These are phyloP conservation scores for Epinephelus lanceolatus DNA, from an alignment of 2,113 vertebrate genomes.

Conservation along the genomic window DNA sequence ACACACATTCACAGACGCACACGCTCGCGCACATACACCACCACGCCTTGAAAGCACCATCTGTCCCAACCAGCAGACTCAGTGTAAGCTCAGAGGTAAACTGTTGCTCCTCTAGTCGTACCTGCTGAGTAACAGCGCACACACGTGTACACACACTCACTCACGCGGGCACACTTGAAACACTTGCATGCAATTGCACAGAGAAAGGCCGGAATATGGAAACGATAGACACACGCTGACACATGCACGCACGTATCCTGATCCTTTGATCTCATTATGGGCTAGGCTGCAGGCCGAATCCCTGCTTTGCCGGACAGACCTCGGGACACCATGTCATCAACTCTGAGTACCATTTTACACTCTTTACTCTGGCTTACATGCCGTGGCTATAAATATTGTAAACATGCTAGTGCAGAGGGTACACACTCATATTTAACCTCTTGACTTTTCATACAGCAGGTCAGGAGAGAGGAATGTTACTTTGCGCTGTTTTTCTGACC, in stretches of 20 bases:
- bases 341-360: slow-evolving; percentile 48
- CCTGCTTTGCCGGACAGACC: slow-evolving; percentile 63
- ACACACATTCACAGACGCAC: slow-evolving; percentile 10
- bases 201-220: slow-evolving; percentile 1
- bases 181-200: slow-evolving; percentile 1
- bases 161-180: background rate
- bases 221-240: background rate
- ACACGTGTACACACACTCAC: background rate
- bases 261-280: slow-evolving; percentile 80
- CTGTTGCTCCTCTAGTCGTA: slow-evolving; percentile 61
- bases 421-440: slow-evolving; percentile 15
- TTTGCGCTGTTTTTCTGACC: background rate
- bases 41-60: slow-evolving; percentile 48
- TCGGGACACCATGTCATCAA: slow-evolving; percentile 55
- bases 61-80: slow-evolving; percentile 56
- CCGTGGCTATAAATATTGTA: slow-evolving; percentile 24
- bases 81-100: slow-evolving; percentile 56
- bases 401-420: background rate
- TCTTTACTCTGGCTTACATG: slow-evolving; percentile 22
- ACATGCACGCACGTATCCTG: slow-evolving; percentile 29
- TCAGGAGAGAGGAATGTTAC: background rate
- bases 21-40: slow-evolving; percentile 4
- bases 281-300: slow-evolving; percentile 61
- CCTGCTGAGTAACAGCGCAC: slow-evolving; percentile 57
- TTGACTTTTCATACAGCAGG: background rate